These are phyloP conservation scores for Eremobia ochroleuca DNA, from an alignment of 2,888 invertebrate species.

Conservation along the genomic window DNA sequence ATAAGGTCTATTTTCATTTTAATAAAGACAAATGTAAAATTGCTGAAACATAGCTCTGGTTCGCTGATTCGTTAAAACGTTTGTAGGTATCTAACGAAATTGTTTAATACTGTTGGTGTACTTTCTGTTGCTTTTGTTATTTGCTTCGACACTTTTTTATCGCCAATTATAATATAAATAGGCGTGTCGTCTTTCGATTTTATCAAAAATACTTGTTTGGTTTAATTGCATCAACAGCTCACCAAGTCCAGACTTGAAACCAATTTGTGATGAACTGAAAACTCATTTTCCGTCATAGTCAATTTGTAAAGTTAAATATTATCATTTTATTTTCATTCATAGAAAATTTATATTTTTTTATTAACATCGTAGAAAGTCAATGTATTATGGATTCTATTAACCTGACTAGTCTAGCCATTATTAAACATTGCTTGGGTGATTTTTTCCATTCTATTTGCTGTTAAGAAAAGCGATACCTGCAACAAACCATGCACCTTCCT, in stretches of 20 bases:
- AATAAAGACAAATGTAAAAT: constrained; percentile 34
- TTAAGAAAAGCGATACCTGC: not conserved
- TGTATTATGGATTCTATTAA: constrained; percentile 1
- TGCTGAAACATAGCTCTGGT: constrained; percentile 69
- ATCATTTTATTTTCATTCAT: constrained; percentile 15
- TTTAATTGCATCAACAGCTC: constrained; percentile 32
- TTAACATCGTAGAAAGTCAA: not conserved
- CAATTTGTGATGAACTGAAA: constrained; percentile 26
- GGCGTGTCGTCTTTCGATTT: constrained; percentile 31
- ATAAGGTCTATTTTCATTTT: constrained; percentile 69
- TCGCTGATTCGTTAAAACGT: constrained; percentile 79
- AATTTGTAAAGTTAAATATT: not conserved
- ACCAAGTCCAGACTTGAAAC: constrained; percentile 3
- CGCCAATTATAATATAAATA: constrained; percentile 45
- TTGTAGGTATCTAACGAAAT: constrained; percentile 80
- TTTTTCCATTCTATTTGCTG: not conserved
- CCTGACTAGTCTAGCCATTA: not conserved
- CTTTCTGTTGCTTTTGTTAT: constrained; percentile 73
- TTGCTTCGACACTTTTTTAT: constrained; percentile 49
- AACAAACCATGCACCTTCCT: not conserved
- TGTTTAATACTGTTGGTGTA: constrained; percentile 74
- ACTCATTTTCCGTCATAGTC: constrained; percentile 8
- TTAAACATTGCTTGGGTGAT: not conserved
- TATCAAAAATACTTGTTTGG: constrained; percentile 18
- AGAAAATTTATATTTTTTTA: not conserved